Evolutionary conservation across 2,888 invertebrate genomes (phyloP).

Genomic region (Cartodere bifasciata): DNA sequence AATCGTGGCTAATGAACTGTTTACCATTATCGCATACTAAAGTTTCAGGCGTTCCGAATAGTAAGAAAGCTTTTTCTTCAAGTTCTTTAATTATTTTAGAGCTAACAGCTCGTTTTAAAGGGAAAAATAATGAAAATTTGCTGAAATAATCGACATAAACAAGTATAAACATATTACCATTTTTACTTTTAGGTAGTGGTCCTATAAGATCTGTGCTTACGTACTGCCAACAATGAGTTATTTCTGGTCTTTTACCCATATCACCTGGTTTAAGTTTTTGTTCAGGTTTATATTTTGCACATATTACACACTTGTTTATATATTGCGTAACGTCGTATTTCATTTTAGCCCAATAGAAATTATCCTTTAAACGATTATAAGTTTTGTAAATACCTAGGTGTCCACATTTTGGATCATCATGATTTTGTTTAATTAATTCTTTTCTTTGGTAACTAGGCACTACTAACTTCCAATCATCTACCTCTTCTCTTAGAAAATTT

Average conservation of each 20-base stretch:
- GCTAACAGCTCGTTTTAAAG: too few relatives aligned
- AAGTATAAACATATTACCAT: conserved; percentile 13
- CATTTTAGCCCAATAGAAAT: conserved; percentile 23
- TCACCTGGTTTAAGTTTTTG: conserved; percentile 14
- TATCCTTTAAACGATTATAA: conserved; percentile 8
- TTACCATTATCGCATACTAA: too few relatives aligned
- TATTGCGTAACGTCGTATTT: conserved; percentile 16
- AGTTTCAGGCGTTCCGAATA: too few relatives aligned
- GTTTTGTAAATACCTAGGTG: conserved; percentile 21
- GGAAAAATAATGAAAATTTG: conserved; percentile 13
- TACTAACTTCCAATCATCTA: conserved; percentile 10
- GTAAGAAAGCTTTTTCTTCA: too few relatives aligned
- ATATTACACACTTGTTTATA: conserved; percentile 16
- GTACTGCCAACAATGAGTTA: conserved; percentile 14
- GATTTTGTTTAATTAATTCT: conserved; percentile 14
- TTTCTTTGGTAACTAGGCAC: conserved; percentile 11
- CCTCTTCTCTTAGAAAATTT: conserved; percentile 5
- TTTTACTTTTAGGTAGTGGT: conserved; percentile 13
- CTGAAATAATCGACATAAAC: conserved; percentile 14
- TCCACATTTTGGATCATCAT: conserved; percentile 19
- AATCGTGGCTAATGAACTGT: too few relatives aligned
- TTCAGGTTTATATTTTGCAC: conserved; percentile 16
- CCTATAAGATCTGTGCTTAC: conserved; percentile 16
- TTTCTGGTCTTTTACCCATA: conserved; percentile 15
- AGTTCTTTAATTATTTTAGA: too few relatives aligned